These are phyloP conservation scores for Blennius ocellaris DNA, from an alignment of 2,113 vertebrate species.

Conservation along the genomic window DNA sequence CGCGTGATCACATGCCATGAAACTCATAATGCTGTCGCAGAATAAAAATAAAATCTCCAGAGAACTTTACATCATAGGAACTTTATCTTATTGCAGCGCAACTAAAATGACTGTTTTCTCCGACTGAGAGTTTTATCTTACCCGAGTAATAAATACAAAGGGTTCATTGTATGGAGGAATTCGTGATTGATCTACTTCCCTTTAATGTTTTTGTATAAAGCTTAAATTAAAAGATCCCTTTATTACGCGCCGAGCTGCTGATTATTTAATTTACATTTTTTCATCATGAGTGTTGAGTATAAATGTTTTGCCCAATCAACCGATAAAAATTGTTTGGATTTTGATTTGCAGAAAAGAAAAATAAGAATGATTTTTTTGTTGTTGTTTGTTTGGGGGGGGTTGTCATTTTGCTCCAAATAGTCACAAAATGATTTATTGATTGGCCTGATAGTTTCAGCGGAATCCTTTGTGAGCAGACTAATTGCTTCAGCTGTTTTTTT, in stretches of 20 bases:
- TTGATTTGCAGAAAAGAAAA: too few species aligned
- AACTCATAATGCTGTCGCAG: slow-evolving; percentile 8
- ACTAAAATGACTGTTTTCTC: background rate
- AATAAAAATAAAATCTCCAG: background rate
- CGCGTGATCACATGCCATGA: slow-evolving; percentile 21
- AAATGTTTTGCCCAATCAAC: too few species aligned
- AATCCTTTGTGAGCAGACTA: background rate
- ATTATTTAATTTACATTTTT: too few species aligned
- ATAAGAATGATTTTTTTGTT: background rate
- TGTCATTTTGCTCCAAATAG: background rate
- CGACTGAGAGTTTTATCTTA: background rate
- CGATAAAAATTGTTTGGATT: too few species aligned
- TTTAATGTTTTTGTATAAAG: background rate
- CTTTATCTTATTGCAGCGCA: slow-evolving; percentile 15
- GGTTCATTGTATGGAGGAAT: background rate
- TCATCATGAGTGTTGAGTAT: too few species aligned
- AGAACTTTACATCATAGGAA: background rate
- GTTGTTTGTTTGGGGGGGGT: too few species aligned
- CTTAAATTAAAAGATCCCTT: background rate
- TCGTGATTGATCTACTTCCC: background rate
- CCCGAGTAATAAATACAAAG: background rate
- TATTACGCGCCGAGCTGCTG: background rate
- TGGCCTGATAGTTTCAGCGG: background rate
- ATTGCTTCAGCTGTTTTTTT: slow-evolving; percentile 23
- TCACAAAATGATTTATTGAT: background rate